Conservation (phyloP, 2,888 invertebrate genomes). For the Folsomia candida region DNA sequence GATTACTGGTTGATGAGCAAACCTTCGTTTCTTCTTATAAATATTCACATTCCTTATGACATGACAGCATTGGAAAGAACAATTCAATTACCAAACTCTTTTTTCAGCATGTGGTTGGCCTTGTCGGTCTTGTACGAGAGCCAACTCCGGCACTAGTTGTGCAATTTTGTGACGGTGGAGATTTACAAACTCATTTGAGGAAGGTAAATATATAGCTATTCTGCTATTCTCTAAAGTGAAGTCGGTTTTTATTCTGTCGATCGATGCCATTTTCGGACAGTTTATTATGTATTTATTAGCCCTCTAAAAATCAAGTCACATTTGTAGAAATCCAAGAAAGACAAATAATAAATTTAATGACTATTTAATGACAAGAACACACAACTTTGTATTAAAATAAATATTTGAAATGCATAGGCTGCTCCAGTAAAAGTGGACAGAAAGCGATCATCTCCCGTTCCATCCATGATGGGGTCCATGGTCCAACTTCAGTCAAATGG, state of each 20-base stretch:
- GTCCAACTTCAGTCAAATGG: conserved; percentile 12
- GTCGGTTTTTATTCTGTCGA: no score
- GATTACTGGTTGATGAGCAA: no score
- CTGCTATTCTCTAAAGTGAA: not conserved
- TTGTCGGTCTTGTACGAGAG: conserved; percentile 40
- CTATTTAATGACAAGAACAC: no score
- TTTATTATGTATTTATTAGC: no score
- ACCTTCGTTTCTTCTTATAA: no score
- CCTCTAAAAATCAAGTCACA: no score
- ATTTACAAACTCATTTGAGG: conserved; percentile 40
- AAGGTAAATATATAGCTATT: conserved; percentile 25
- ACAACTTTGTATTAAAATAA: no score
- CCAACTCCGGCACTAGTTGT: conserved; percentile 45
- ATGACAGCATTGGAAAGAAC: no score
- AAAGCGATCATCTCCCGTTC: not conserved
- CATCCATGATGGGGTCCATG: not conserved
- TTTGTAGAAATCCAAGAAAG: no score
- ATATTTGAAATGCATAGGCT: not conserved
- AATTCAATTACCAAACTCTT: no score
- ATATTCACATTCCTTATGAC: no score
- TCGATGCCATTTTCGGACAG: no score
- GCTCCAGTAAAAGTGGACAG: not conserved
- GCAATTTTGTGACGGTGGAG: conserved; percentile 49
- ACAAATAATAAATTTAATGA: not conserved
- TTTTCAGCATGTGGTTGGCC: conserved; percentile 46